These are phyloP conservation scores for Scaeva pyrastri DNA, from an alignment of 2,888 invertebrate species.

Conservation along the genomic window DNA sequence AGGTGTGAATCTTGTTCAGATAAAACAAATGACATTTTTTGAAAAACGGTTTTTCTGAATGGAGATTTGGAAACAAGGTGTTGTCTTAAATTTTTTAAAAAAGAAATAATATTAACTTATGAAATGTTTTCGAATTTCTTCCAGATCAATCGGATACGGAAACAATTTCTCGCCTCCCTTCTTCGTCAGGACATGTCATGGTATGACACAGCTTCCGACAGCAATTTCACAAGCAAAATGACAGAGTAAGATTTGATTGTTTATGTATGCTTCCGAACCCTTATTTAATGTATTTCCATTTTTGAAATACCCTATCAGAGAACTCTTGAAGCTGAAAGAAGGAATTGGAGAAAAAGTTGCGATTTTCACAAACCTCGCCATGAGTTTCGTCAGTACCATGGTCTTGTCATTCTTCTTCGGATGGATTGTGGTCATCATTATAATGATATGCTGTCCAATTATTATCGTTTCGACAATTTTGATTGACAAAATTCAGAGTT, in stretches of 20 bases:
- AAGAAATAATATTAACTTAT: too few relatives aligned
- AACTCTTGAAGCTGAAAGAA: constrained; percentile 91
- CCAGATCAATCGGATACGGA: constrained; percentile 86
- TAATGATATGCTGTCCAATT: constrained; percentile 90
- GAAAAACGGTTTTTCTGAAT: too few relatives aligned
- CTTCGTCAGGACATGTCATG: constrained; percentile 90
- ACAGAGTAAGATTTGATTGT: constrained; percentile 88
- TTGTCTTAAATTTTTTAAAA: too few relatives aligned
- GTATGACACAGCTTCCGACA: constrained; percentile 89
- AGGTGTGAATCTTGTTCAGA: too few relatives aligned
- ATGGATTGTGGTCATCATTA: constrained; percentile 94
- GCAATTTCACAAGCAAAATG: constrained; percentile 90
- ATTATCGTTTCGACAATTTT: constrained; percentile 90
- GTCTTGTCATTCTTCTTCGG: constrained; percentile 91
- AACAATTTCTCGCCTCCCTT: constrained; percentile 87
- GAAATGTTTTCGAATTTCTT: too few relatives aligned
- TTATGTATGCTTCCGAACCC: not conserved
- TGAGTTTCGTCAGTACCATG: constrained; percentile 89
- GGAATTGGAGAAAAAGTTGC: constrained; percentile 94
- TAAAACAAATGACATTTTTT: too few relatives aligned
- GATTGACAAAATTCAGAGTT: constrained; percentile 89
- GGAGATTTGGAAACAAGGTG: too few relatives aligned
- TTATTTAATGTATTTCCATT: not conserved
- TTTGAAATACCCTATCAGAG: constrained; percentile 85
- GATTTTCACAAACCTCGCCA: constrained; percentile 89